phyloP scores from a whole-genome alignment of 2,888 invertebrate species.

The Lepeophtheirus nordmannii region DNA sequence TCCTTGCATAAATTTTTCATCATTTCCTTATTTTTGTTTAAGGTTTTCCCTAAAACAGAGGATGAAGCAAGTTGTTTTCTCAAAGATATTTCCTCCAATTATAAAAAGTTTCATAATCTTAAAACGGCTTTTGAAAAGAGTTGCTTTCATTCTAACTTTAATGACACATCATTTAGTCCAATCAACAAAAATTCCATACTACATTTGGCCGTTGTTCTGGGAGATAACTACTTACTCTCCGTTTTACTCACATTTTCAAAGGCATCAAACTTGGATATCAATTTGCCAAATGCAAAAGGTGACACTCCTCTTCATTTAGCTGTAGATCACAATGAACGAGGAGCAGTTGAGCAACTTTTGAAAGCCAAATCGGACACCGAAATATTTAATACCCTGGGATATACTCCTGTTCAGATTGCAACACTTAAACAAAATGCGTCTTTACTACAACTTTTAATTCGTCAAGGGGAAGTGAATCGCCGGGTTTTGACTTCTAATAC shows the following conservation, averaged over 20 bases:
- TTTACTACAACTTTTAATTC: neutral
- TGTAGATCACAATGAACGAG: neutral
- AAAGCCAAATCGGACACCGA: constrained; percentile 3
- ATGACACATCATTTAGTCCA: constrained; percentile 1
- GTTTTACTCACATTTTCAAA: neutral
- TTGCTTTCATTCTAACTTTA: constrained; percentile 3
- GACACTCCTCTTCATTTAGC: constrained; percentile 13
- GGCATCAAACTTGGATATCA: neutral
- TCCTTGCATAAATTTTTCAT: neutral
- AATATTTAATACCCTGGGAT: neutral
- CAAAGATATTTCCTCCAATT: neutral
- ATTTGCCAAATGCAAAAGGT: neutral
- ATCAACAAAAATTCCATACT: neutral
- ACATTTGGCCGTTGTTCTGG: constrained; percentile 12
- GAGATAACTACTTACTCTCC: constrained; percentile 5
- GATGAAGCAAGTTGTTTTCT: neutral
- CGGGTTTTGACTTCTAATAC: neutral
- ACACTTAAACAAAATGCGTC: constrained; percentile 1
- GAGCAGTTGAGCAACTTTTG: neutral
- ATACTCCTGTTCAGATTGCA: constrained; percentile 19
- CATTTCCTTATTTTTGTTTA: neutral
- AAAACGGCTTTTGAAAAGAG: neutral
- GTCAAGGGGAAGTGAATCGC: neutral
- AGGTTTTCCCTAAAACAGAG: neutral
- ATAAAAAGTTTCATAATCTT: neutral